phyloP scores from a whole-genome alignment of 2,888 invertebrate genomes.

The Melitaea athalia region DNA sequence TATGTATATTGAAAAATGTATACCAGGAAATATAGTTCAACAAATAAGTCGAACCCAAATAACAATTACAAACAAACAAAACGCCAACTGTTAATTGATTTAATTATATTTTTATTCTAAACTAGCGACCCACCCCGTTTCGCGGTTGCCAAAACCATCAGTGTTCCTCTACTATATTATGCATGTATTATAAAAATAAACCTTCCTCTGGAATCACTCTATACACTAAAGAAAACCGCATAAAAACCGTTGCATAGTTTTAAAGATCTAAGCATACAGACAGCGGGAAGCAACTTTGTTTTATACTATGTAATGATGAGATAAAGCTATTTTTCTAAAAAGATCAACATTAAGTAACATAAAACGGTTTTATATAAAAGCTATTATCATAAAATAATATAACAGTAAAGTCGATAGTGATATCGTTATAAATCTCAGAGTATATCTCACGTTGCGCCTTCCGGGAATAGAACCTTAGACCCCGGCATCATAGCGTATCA shows the following conservation, averaged over 20 bases:
- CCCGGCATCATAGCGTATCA: constrained; percentile 65
- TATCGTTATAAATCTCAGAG: constrained; percentile 33
- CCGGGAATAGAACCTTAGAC: constrained; percentile 63
- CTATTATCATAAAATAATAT: constrained; percentile 2
- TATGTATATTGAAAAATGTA: constrained; percentile 6
- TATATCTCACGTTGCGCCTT: constrained; percentile 46
- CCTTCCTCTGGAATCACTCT: no score
- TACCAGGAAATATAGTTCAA: not conserved
- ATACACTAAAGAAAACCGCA: no score
- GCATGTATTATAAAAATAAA: no score
- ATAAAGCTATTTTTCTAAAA: not conserved
- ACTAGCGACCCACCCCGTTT: no score
- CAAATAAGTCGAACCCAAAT: constrained; percentile 4
- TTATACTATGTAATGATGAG: no score
- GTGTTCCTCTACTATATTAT: no score
- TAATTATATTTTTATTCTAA: not conserved
- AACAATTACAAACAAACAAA: not conserved
- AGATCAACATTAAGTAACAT: not conserved
- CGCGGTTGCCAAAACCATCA: no score
- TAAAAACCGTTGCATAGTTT: no score
- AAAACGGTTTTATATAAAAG: constrained; percentile 8
- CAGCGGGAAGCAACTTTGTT: no score
- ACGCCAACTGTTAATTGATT: not conserved
- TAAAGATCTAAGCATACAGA: no score
- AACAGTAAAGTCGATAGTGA: constrained; percentile 23